These are phyloP conservation scores for Platycheirus albimanus DNA, from an alignment of 2,888 invertebrate species.

Conservation along the genomic window DNA sequence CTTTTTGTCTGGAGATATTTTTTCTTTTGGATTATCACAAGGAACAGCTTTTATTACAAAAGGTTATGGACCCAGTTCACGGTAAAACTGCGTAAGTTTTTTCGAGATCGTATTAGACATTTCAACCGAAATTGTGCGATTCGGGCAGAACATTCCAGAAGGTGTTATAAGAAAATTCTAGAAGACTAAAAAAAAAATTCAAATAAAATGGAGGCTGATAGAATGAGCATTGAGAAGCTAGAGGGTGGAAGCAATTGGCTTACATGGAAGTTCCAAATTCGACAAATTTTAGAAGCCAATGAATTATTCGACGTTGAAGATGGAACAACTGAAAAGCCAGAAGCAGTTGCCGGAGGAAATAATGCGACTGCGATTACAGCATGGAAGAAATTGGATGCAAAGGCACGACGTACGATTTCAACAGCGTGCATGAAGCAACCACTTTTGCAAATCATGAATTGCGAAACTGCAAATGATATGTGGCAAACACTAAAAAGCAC, in stretches of 20 bases:
- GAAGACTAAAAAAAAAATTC: no score
- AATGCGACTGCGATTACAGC: background rate
- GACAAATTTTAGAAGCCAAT: background rate
- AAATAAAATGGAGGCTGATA: background rate
- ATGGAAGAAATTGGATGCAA: background rate
- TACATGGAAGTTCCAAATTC: background rate
- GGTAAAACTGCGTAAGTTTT: no score
- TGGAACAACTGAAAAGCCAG: background rate
- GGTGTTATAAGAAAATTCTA: no score
- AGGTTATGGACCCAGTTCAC: no score
- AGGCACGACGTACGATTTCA: background rate
- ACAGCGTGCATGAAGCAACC: conserved; percentile 16
- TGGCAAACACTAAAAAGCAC: conserved; percentile 67
- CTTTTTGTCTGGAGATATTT: no score
- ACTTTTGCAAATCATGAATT: conserved; percentile 65
- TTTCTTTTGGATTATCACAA: no score
- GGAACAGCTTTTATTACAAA: no score
- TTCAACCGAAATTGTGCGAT: no score
- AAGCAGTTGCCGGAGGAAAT: background rate
- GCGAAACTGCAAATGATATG: conserved; percentile 57
- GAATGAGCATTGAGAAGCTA: background rate
- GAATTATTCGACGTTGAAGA: background rate
- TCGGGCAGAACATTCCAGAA: no score
- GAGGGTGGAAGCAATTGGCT: background rate
- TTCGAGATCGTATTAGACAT: no score